These are phyloP conservation scores for Parnassius mnemosyne DNA, from an alignment of 2,888 invertebrate genomes.

Conservation along the genomic window DNA sequence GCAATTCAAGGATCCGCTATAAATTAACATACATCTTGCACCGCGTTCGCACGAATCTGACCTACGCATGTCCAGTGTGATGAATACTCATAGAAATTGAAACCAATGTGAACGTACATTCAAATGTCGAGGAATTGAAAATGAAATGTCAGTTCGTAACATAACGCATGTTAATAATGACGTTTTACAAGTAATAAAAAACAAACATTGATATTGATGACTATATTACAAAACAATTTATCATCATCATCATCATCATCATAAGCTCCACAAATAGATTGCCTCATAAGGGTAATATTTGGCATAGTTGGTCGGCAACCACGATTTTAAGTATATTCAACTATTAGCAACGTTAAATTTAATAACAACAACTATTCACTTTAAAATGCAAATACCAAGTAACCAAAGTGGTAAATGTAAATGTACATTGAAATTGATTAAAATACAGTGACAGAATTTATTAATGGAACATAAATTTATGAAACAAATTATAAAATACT, in stretches of 20 bases:
- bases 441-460: conserved; percentile 13
- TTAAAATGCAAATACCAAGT: conserved; percentile 13
- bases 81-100: conserved; percentile 7
- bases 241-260: too few relatives aligned
- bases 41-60: conserved; percentile 18
- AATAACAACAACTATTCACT: neutral
- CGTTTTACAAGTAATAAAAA: too few relatives aligned
- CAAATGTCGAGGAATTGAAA: neutral
- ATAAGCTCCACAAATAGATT: too few relatives aligned
- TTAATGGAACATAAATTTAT: conserved; percentile 12
- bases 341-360: conserved; percentile 3
- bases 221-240: too few relatives aligned
- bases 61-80: conserved; percentile 14
- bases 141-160: neutral
- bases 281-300: too few relatives aligned
- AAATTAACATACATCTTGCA: conserved; percentile 11
- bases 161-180: too few relatives aligned
- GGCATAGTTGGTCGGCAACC: too few relatives aligned
- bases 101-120: neutral
- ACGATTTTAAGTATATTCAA: too few relatives aligned
- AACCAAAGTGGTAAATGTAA: conserved; percentile 15
- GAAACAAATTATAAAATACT: conserved; percentile 11
- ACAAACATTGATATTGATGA: too few relatives aligned
- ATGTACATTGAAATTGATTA: conserved; percentile 19
- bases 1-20: conserved; percentile 10